Evolutionary conservation across 2,888 invertebrate species (phyloP).

Genomic region (Luperina nickerlii): DNA sequence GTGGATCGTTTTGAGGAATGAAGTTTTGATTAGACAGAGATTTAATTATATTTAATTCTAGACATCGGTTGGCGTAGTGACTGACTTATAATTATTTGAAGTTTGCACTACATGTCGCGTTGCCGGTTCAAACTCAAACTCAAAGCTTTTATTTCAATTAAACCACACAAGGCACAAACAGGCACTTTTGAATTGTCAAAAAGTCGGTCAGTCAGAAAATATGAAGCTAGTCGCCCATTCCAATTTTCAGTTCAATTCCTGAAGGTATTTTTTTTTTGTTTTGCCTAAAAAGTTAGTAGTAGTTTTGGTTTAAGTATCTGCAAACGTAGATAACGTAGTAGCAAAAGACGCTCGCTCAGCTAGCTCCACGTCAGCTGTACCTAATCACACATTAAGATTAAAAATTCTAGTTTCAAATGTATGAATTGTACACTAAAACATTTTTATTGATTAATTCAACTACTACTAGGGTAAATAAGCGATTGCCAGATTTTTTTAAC

Average conservation of each 20-base stretch:
- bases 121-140: not conserved
- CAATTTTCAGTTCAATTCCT: too few species aligned
- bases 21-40: not conserved
- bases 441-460: not conserved
- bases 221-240: too few species aligned
- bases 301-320: not conserved
- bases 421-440: too few species aligned
- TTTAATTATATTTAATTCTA: not conserved
- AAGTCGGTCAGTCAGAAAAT: too few species aligned
- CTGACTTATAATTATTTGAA: not conserved
- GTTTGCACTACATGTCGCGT: not conserved
- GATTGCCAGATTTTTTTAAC: not conserved
- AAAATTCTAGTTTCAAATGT: too few species aligned
- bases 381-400: not conserved
- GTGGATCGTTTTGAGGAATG: constrained; percentile 29
- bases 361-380: not conserved
- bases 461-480: too few species aligned
- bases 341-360: not conserved
- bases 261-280: not conserved
- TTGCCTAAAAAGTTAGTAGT: not conserved
- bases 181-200: too few species aligned
- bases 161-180: too few species aligned
- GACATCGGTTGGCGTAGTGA: not conserved
- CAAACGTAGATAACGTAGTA: not conserved
- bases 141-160: too few species aligned